Percentiles rank a stretch among this genome's conserved stretches.
Evolutionary conservation across 2,797 vertebrate genomes (phyloP).

Genomic region (Muscicapa comitata): DNA sequence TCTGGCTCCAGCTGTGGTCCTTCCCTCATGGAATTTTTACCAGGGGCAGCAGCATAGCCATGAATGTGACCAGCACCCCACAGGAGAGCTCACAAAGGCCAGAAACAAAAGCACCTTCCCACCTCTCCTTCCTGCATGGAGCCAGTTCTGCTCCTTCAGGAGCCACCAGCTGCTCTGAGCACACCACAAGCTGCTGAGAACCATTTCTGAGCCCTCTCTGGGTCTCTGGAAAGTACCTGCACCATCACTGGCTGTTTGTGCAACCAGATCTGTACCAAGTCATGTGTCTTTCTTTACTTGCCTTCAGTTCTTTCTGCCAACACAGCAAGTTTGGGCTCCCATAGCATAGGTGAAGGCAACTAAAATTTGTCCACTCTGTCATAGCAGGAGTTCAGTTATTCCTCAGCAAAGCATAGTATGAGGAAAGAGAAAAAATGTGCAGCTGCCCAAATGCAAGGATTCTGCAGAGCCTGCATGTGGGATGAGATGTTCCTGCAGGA

Average conservation of each 20-base stretch:
- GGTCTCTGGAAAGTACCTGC: conserved; percentile 42
- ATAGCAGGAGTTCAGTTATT: background rate
- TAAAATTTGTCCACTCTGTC: background rate
- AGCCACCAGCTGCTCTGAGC: background rate
- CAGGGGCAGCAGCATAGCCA: background rate
- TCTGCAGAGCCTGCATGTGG: background rate
- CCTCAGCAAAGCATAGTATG: background rate
- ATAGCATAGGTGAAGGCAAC: background rate
- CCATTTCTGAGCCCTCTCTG: background rate
- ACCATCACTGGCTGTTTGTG: background rate
- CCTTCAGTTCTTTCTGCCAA: background rate
- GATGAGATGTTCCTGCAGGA: background rate
- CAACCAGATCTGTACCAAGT: background rate
- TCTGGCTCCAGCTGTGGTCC: background rate
- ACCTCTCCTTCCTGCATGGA: background rate
- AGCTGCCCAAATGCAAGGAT: background rate
- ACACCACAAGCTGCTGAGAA: background rate
- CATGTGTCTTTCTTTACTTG: background rate
- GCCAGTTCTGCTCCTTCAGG: background rate
- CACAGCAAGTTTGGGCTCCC: background rate
- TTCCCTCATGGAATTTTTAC: background rate
- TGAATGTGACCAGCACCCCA: background rate
- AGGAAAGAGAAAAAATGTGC: background rate
- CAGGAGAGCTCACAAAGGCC: background rate
- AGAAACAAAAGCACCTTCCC: background rate